phyloP scores from a whole-genome alignment of 2,797 vertebrate species.

The Bufotes viridis region DNA sequence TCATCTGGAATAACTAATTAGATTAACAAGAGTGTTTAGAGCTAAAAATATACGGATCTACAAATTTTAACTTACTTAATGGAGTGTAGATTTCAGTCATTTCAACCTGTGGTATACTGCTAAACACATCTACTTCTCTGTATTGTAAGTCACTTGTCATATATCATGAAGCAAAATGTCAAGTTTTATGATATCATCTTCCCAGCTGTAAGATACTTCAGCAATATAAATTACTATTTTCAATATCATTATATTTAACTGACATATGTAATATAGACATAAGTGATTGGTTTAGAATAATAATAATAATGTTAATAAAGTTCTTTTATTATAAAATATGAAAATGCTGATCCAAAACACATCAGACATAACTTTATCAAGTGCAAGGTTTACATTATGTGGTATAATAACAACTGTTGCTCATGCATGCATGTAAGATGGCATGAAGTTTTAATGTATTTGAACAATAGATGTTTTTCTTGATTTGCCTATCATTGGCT shows the following conservation, averaged over 20 bases:
- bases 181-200: slow-evolving; percentile 34
- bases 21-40: neutral
- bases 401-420: neutral
- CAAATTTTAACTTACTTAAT: neutral
- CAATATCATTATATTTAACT: slow-evolving; percentile 29
- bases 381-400: neutral
- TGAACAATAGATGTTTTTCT: neutral
- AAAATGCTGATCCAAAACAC: neutral
- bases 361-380: neutral
- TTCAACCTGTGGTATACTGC: neutral
- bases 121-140: slow-evolving; percentile 10
- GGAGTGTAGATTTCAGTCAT: slow-evolving; percentile 14
- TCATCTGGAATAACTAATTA: neutral
- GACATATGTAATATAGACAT: slow-evolving; percentile 42
- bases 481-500: neutral
- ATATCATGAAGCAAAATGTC: slow-evolving; percentile 48
- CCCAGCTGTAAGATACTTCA: slow-evolving; percentile 24
- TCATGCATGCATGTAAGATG: neutral
- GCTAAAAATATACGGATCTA: neutral
- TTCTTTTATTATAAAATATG: neutral
- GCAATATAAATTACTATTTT: slow-evolving; percentile 52
- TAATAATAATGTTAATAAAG: neutral
- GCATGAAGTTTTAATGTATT: neutral
- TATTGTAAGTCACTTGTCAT: slow-evolving; percentile 44
- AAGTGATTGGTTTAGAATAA: slow-evolving; percentile 25